These are phyloP conservation scores for Drosophila seclusa DNA, from an alignment of 2,888 invertebrate genomes.

Conservation along the genomic window DNA sequence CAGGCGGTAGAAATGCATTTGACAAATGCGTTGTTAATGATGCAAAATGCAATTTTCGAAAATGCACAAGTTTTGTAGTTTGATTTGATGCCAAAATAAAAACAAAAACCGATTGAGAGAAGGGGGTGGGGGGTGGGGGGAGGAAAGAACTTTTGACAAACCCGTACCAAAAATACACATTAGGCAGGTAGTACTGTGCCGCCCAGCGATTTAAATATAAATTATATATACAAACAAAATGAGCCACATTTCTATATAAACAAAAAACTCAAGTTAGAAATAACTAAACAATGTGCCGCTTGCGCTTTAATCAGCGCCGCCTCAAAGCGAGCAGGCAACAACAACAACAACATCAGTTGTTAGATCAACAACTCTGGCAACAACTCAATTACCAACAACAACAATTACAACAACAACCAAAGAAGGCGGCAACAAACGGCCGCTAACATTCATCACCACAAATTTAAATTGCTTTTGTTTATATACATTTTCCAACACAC, in stretches of 20 bases:
- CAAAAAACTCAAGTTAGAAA: slow-evolving; percentile 44
- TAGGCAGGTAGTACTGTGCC: slow-evolving; percentile 24
- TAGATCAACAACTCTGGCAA: slow-evolving; percentile 62
- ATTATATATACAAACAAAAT: slow-evolving; percentile 41
- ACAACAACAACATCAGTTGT: slow-evolving; percentile 28
- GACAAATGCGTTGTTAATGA: slow-evolving; percentile 80
- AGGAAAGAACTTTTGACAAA: background rate
- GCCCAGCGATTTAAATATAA: slow-evolving; percentile 47
- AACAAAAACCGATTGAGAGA: background rate
- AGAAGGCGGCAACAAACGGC: slow-evolving; percentile 57
- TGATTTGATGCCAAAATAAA: slow-evolving; percentile 44
- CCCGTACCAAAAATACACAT: background rate
- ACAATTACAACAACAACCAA: slow-evolving; percentile 28
- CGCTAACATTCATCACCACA: slow-evolving; percentile 76
- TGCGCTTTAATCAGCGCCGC: slow-evolving; percentile 73
- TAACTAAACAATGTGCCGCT: slow-evolving; percentile 69
- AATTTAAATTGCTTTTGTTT: slow-evolving; percentile 77
- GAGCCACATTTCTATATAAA: slow-evolving; percentile 64
- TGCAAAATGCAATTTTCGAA: slow-evolving; percentile 79
- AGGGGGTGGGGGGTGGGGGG: too few relatives aligned
- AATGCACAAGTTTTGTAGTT: slow-evolving; percentile 70
- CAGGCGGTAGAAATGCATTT: slow-evolving; percentile 62
- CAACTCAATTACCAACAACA: slow-evolving; percentile 75
- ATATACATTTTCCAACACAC: slow-evolving; percentile 61
- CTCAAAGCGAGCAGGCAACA: slow-evolving; percentile 35